These are phyloP conservation scores for Allophyes oxyacanthae DNA, from an alignment of 2,888 invertebrate species.

Conservation along the genomic window DNA sequence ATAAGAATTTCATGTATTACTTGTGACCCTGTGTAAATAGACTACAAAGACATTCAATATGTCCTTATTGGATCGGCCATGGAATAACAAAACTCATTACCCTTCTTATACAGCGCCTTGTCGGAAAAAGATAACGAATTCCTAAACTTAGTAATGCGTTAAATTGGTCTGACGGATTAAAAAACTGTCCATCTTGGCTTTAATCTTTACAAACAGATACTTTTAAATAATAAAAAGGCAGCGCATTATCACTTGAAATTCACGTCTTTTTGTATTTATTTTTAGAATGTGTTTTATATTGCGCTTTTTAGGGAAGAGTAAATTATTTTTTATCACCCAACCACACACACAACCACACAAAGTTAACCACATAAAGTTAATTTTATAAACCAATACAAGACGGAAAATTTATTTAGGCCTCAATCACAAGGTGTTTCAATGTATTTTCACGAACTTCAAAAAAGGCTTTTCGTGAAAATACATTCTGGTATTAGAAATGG, in stretches of 20 bases:
- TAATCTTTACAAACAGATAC: conserved; percentile 8
- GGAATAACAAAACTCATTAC: conserved; percentile 39
- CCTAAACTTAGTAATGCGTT: conserved; percentile 42
- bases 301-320: too few relatives aligned
- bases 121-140: conserved; percentile 40
- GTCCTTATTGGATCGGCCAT: conserved; percentile 24
- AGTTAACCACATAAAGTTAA: too few relatives aligned
- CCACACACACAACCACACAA: too few relatives aligned
- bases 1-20: not conserved
- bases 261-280: not conserved
- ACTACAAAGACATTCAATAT: conserved; percentile 15
- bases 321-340: too few relatives aligned
- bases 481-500: too few relatives aligned
- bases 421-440: too few relatives aligned
- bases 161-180: conserved; percentile 36
- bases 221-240: conserved; percentile 4
- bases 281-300: too few relatives aligned
- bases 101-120: conserved; percentile 30
- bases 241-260: too few relatives aligned
- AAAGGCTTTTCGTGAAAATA: too few relatives aligned
- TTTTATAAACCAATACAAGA: too few relatives aligned
- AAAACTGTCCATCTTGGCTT: conserved; percentile 16
- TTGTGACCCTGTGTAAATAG: not conserved
- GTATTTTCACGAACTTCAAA: too few relatives aligned
- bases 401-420: too few relatives aligned